A percentile compares a stretch with the other conserved stretches of the same genome.
These are phyloP conservation scores for Lingula anatina DNA, from an alignment of 2,888 invertebrate genomes.

Conservation along the genomic window DNA sequence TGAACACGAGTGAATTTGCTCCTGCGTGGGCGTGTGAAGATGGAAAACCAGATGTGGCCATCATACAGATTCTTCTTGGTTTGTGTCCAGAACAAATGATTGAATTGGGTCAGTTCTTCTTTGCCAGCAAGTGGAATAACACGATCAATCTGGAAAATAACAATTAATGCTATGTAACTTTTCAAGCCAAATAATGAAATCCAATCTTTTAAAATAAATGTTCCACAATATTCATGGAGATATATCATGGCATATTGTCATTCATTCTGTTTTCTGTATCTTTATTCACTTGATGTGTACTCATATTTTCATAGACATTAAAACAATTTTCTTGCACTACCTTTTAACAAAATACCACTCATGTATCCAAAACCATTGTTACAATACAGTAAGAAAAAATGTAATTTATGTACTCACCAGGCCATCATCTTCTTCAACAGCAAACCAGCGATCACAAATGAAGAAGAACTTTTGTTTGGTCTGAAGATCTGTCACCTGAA, in stretches of 20 bases:
- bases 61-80: constrained; percentile 18
- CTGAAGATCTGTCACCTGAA: constrained; percentile 32
- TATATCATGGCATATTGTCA: too few species aligned
- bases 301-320: too few species aligned
- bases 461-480: constrained; percentile 23
- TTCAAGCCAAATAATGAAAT: background rate
- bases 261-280: too few species aligned
- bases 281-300: too few species aligned
- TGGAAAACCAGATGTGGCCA: constrained; percentile 25
- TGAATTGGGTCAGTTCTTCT: constrained; percentile 18
- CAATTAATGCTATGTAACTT: background rate
- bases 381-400: too few species aligned
- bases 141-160: constrained; percentile 17
- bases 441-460: constrained; percentile 17
- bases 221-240: too few species aligned
- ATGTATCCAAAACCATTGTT: too few species aligned
- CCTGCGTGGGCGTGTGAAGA: constrained; percentile 18
- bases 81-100: constrained; percentile 21
- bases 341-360: too few species aligned
- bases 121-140: constrained; percentile 18
- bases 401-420: too few species aligned
- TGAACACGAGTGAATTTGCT: constrained; percentile 36
- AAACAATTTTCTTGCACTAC: too few species aligned
- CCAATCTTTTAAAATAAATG: background rate
- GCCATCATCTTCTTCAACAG: constrained; percentile 19